These are phyloP conservation scores for Sarcophaga caerulescens DNA, from an alignment of 2,888 invertebrate genomes.

Conservation along the genomic window DNA sequence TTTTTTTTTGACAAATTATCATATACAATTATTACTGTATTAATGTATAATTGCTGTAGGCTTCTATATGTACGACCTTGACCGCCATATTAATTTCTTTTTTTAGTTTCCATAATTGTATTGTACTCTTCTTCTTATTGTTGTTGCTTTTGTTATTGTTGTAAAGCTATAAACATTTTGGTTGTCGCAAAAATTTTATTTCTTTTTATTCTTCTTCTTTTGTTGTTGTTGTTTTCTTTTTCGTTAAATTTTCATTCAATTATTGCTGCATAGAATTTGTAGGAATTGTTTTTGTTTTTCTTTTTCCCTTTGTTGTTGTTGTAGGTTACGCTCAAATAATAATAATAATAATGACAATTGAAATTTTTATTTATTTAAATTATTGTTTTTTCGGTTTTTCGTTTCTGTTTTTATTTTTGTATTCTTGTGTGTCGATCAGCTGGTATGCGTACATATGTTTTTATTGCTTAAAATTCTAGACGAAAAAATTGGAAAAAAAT, in stretches of 20 bases:
- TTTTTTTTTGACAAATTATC: too few relatives aligned
- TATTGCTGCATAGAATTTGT: conserved; percentile 22
- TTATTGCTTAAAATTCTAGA: conserved; percentile 36
- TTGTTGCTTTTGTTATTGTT: too few relatives aligned
- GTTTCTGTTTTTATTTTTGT: background rate
- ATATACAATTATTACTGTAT: too few relatives aligned
- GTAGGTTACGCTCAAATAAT: conserved; percentile 40
- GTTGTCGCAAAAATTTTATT: background rate
- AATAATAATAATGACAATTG: conserved; percentile 41
- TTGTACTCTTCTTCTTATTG: too few relatives aligned
- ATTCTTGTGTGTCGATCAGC: background rate
- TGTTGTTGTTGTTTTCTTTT: background rate
- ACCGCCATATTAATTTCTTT: too few relatives aligned
- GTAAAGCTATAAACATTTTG: too few relatives aligned
- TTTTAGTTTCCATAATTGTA: too few relatives aligned
- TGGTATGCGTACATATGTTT: conserved; percentile 24
- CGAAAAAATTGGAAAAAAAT: conserved; percentile 37
- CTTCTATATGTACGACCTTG: too few relatives aligned
- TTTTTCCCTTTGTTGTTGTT: background rate
- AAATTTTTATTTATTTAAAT: background rate
- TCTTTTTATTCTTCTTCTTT: background rate
- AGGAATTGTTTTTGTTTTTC: too few relatives aligned
- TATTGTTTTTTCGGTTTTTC: background rate
- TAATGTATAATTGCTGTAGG: too few relatives aligned
- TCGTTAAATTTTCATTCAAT: conserved; percentile 34